These are phyloP conservation scores for Callithrix jacchus DNA, from an alignment of 2,113 vertebrate genomes.

Conservation along the genomic window DNA sequence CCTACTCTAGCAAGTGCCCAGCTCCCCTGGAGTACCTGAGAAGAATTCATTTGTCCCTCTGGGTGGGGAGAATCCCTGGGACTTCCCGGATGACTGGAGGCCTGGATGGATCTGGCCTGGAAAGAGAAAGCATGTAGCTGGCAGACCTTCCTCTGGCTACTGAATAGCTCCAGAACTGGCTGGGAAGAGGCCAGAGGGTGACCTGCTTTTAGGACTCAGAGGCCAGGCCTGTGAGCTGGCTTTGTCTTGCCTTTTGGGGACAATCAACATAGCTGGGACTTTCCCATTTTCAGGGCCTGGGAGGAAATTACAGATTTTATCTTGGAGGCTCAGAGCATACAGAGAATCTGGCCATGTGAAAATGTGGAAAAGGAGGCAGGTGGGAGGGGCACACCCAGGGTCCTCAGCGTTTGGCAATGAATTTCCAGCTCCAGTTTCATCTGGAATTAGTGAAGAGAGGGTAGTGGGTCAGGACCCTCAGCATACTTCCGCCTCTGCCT, in stretches of 20 bases:
- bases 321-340: background rate
- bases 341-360: background rate
- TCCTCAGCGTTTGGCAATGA: background rate
- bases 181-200: background rate
- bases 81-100: background rate
- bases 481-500: background rate
- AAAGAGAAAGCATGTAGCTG: background rate
- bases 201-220: background rate
- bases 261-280: background rate
- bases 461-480: rapidly evolving
- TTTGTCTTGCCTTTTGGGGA: background rate
- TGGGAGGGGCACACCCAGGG: rapidly evolving
- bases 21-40: rapidly evolving
- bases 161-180: background rate
- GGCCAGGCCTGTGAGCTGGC: background rate
- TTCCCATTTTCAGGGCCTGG: background rate
- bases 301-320: slow-evolving; percentile 16
- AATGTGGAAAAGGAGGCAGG: background rate
- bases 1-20: background rate
- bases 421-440: rapidly evolving
- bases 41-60: background rate
- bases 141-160: background rate
- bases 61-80: background rate
- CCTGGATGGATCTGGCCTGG: background rate
- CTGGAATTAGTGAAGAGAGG: background rate